Evolutionary conservation across 2,113 vertebrate species (phyloP).

Genomic region (Ginglymostoma cirratum): DNA sequence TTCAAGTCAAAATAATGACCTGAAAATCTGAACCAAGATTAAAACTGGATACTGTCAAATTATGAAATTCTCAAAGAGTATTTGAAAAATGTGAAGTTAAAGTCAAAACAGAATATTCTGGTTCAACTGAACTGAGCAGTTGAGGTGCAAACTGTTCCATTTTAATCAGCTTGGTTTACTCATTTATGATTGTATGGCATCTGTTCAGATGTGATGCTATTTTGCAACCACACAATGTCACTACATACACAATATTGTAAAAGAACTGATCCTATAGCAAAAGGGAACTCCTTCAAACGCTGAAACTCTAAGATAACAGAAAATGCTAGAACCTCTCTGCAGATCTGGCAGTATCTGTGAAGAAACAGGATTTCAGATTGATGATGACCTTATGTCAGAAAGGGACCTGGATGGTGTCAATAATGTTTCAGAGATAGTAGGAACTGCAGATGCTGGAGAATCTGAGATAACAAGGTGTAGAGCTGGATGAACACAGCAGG

Average conservation of each 20-base stretch:
- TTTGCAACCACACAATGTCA: neutral
- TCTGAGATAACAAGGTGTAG: too few relatives aligned
- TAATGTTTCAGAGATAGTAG: too few relatives aligned
- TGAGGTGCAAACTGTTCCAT: neutral
- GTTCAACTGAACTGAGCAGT: neutral
- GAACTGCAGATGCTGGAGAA: too few relatives aligned
- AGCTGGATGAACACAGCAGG: too few relatives aligned
- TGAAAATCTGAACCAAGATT: neutral
- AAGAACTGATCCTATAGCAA: neutral
- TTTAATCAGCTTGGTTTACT: neutral
- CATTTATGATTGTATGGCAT: neutral
- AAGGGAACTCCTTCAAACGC: neutral
- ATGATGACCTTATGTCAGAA: neutral
- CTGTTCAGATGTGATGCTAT: conserved; percentile 1
- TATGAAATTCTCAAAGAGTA: neutral
- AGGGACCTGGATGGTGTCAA: too few relatives aligned
- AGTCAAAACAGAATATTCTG: neutral
- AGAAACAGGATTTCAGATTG: neutral
- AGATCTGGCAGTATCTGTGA: neutral
- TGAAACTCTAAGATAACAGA: neutral
- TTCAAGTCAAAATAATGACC: neutral
- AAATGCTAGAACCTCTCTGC: neutral
- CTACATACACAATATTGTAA: neutral
- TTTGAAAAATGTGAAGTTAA: neutral
- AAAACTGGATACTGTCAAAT: neutral